Evolutionary conservation across 2,888 invertebrate genomes (phyloP), one percentile per base, ranked within the genome.

Genomic region (Phortica magna): DNA sequence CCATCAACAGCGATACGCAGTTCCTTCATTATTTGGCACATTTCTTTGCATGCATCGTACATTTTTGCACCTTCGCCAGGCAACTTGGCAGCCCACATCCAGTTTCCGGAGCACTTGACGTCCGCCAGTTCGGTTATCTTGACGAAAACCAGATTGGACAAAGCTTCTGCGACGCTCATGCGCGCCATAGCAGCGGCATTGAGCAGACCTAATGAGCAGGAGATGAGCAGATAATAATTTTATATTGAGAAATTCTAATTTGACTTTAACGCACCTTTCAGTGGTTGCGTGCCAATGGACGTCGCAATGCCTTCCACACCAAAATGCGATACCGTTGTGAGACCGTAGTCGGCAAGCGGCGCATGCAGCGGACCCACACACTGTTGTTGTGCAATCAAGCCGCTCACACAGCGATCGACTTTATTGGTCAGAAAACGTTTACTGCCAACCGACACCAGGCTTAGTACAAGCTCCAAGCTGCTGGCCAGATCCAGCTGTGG

Each of bases 31-130:
- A 98, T 93, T 3, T 93, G 92, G 90, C 98, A 98, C 94, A 99
- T 96, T 17, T 98, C 97, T 57, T 93, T 92, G 89, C 99, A 99
- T 0, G 99, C 98, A 79, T 95, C 95, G 80, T 95, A 96, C 41
- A 99, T 93, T 17, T 95, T 94, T 1, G 97, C 97, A 1, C 99
- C 99, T 91, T 98, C 99, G 0, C 96, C 97, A 0, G 96, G 95
- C 19, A 98, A 93, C 93, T 99, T 99, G 12, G 99, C 99, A 0
- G 98, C 96, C 99, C 99, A 99, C 99, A 99, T 99, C 99, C 99
- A 99, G 92, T 99, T 99, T n/a, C 98, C 99, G 59, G 98, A 98
- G 91, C 99, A 99, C 92, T 99, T 99, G 1, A 99, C 96, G 92
- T 99, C 99, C 92, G 95, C 93, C 31, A 95, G 84, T 75, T 93